Evolutionary conservation across 2,888 invertebrate species (phyloP), one percentile per base, ranked within the genome.

Genomic region (Epirrhoe alternata): DNA sequence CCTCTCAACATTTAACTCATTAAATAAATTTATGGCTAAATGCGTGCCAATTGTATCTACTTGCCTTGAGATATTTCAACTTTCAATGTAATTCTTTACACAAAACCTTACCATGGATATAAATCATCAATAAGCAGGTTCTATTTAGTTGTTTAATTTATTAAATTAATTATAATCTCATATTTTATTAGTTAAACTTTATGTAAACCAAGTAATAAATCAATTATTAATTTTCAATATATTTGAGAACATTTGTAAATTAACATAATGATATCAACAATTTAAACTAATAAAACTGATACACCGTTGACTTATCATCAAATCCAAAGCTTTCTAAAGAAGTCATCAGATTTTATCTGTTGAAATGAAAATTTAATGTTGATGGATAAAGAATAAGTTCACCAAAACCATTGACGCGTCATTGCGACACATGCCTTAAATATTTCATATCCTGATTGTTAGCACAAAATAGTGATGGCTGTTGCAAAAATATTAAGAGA

Each of bases 1-100:
- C 53, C 68, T 52, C 49, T 64, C 64, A 68, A 53, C 64, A 50
- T 55, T 24, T 63, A 59, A 63, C 55, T 61, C 53, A 47, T 68
- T 57, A 61, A 68, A 61, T 57, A 35, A 61, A 61, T 65, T 62
- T 63, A 62, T 60, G 16, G 42, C 51, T 59, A 52, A 38, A 30
- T 58, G 35, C 47, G 33, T 45, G 51, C 49, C 49, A 50, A 50
- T 54, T 49, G 31, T 33, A 56, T 31, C 35, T 16, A 50, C 7
- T 16, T 45, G 7, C 47, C 12, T 33, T 59, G 35, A 38, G 35
- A 59, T 38, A n/a, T 35, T 24, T n/a, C 17, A 50, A 35, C 24
- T 24, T 24, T 24, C 24, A 24, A 24, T 24, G 49, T 38, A 38
- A 30, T 14, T 31, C 31, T 14, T 16, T 30, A 31, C 30, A 31